These are phyloP conservation scores for Leptinotarsa tumamoca DNA, from an alignment of 2,888 invertebrate genomes.

Conservation along the genomic window DNA sequence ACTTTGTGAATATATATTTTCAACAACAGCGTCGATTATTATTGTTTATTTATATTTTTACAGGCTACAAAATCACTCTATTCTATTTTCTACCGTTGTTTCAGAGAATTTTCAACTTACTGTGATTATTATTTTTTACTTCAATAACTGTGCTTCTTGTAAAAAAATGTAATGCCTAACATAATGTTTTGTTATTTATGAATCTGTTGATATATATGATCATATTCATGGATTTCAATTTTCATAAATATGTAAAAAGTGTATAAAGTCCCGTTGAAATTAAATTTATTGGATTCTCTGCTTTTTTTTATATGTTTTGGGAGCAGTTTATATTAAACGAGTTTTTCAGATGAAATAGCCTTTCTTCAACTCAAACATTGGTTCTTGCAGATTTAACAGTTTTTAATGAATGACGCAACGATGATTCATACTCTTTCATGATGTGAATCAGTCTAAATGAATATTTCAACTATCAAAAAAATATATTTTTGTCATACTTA, in stretches of 20 bases:
- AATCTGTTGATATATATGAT: background rate
- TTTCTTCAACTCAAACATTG: no score
- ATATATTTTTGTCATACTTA: no score
- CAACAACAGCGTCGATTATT: background rate
- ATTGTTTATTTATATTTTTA: background rate
- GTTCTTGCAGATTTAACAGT: no score
- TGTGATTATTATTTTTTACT: slow-evolving; percentile 1
- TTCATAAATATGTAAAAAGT: slow-evolving; percentile 56
- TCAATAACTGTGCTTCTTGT: background rate
- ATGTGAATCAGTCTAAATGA: no score
- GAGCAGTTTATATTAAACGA: background rate
- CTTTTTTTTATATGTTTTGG: background rate
- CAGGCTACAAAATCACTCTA: background rate
- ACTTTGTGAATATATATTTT: slow-evolving; percentile 6
- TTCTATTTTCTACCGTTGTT: background rate
- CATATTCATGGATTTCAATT: background rate
- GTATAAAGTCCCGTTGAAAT: slow-evolving; percentile 57
- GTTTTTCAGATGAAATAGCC: no score
- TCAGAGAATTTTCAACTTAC: background rate
- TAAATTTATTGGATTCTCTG: slow-evolving; percentile 48
- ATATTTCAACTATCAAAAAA: no score
- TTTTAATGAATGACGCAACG: no score
- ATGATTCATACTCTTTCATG: no score
- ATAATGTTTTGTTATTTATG: slow-evolving; percentile 9
- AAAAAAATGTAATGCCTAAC: background rate